phyloP scores from a whole-genome alignment of 2,113 vertebrate genomes.

The Buteo buteo region DNA sequence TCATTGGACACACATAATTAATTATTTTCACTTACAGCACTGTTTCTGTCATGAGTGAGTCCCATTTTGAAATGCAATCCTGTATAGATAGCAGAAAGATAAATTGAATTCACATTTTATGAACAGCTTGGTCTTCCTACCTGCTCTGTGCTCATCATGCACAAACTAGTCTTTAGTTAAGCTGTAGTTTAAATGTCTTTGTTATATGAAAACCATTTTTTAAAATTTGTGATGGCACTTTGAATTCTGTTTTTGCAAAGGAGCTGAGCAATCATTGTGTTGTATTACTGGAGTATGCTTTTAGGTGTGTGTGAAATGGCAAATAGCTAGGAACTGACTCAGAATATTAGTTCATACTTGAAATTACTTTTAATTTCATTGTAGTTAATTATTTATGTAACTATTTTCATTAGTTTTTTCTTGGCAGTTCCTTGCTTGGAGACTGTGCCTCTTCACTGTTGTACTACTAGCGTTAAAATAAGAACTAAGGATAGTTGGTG shows the following conservation, averaged over 20 bases:
- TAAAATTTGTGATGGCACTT: neutral
- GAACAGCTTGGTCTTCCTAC: neutral
- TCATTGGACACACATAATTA: neutral
- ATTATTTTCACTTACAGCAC: neutral
- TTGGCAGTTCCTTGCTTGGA: neutral
- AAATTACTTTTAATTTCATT: neutral
- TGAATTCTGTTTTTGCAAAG: neutral
- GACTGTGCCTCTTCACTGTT: neutral
- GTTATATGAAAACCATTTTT: neutral
- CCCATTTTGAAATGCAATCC: neutral
- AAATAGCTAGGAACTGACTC: neutral
- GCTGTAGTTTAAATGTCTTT: neutral
- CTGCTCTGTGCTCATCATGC: neutral
- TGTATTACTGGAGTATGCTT: neutral
- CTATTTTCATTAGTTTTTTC: neutral
- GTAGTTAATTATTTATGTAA: no score
- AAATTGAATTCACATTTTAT: neutral
- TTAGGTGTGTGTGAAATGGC: neutral
- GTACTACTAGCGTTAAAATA: neutral
- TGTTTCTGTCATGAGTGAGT: neutral
- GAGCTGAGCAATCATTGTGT: neutral
- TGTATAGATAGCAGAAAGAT: neutral
- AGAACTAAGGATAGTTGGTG: neutral
- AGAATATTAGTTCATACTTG: neutral
- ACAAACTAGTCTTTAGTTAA: neutral